Percentiles rank a stretch among this genome's conserved stretches.
Conservation (phyloP, 2,888 invertebrate species). For the Mantis religiosa region DNA sequence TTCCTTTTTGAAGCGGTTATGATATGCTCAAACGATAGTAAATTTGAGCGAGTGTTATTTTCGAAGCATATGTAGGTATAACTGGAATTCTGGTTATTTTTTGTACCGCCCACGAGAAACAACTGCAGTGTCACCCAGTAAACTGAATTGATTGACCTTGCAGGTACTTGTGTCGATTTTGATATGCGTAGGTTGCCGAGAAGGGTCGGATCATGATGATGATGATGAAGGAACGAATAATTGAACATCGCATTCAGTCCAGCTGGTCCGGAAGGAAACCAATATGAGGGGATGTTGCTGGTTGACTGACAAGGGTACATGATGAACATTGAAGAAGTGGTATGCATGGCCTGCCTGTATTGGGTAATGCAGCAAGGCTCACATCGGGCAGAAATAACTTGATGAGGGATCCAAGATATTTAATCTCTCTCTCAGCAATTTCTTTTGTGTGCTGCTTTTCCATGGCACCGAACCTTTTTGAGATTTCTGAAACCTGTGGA, state of each 20-base stretch:
- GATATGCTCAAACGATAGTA: too few species aligned
- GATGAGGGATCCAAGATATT: background rate
- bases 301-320: background rate
- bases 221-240: slow-evolving; percentile 8
- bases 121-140: background rate
- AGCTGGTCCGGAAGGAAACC: slow-evolving; percentile 17
- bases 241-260: slow-evolving; percentile 19
- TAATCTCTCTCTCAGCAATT: background rate
- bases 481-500: background rate
- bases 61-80: too few species aligned
- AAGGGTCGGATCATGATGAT: background rate
- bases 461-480: background rate
- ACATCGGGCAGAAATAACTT: slow-evolving; percentile 22
- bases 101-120: background rate
- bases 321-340: background rate
- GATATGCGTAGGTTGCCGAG: background rate
- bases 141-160: background rate
- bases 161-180: background rate
- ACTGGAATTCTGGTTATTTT: background rate
- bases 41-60: too few species aligned
- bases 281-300: slow-evolving; percentile 13
- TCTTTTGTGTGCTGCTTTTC: background rate
- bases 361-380: slow-evolving; percentile 19
- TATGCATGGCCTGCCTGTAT: background rate
- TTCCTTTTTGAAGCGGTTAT: too few species aligned